Base-by-base conservation (phyloP, 1,140 invertebrate genomes). In the Drosophila navojoa region DNA sequence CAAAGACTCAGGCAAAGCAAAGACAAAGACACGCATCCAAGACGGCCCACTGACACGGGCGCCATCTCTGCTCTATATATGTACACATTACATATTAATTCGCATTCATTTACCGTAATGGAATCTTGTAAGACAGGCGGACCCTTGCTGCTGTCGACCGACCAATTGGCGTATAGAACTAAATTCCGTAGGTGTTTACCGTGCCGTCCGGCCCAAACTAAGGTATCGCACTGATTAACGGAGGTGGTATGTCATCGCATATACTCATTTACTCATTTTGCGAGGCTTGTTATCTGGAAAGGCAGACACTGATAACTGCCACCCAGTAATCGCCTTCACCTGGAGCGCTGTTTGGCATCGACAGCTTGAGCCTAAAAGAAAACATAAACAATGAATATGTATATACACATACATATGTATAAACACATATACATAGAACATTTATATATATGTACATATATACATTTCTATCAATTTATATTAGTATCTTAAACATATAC, bases 231-330 rank as follows among this genome's bases (percentile, higher is more conserved):
- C 82, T 86, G 84, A 86, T 86, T 86, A 86, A 79, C 84, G 29
- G n/a, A 53, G 52, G 57, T 50, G 72, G 82, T 86, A 89, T 86
- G 84, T 67, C 82, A 66, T 40, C 52, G 47, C 68, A 76, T 82
- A 87, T 86, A 86, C 84, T 87, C 82, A 82, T 45, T 86, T 82
- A 86, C 84, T 87, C 82, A 82, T 45, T 86, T 82, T 50, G 82
- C 79, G 71, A 82, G 71, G 49, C 72, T 44, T 53, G 71, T 86
- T 86, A 86, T 86, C 82, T 82, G 42, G 22, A 52, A 50, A 47
- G 62, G 29, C 70, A 67, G 62, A 58, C 54, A 50, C 68, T 76
- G 71, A 74, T 71, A 75, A 71, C 38, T 27, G 75, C 45, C 49
- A 15, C 5, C 53, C 64, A 60, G 61, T 87, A 82, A 87, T 87